Percentiles rank a stretch among this genome's conserved stretches.
These are phyloP conservation scores for Neuroterus valhalla DNA, from an alignment of 1,140 invertebrate species.

Conservation along the genomic window DNA sequence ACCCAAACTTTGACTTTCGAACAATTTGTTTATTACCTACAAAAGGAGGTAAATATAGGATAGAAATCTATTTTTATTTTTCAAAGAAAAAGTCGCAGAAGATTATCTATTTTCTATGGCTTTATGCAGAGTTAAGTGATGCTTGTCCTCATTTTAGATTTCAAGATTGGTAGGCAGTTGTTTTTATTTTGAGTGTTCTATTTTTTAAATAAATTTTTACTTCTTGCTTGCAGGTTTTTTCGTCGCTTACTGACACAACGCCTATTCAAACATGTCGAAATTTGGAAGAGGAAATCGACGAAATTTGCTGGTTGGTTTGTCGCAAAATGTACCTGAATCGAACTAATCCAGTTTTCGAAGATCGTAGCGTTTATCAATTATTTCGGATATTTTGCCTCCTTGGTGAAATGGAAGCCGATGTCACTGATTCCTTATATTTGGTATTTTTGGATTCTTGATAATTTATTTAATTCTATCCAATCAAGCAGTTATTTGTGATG, in stretches of 20 bases:
- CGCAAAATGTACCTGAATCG: conserved; percentile 78
- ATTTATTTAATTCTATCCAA: too few species aligned
- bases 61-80: background rate
- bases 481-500: too few species aligned
- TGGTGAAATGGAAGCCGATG: conserved; percentile 79
- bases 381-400: conserved; percentile 87
- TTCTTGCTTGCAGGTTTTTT: conserved; percentile 58
- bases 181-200: too few species aligned
- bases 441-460: conserved; percentile 34
- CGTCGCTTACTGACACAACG: conserved; percentile 64
- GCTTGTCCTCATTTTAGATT: background rate
- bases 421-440: conserved; percentile 53
- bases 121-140: background rate
- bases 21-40: conserved; percentile 84
- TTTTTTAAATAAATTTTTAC: background rate
- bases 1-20: conserved; percentile 82
- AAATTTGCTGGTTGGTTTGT: conserved; percentile 87
- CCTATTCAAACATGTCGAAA: conserved; percentile 57
- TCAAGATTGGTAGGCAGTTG: background rate
- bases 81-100: background rate
- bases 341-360: conserved; percentile 77
- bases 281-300: conserved; percentile 71
- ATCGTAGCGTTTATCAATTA: conserved; percentile 82
- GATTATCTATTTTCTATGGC: background rate
- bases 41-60: conserved; percentile 78